phyloP scores from a whole-genome alignment of 1,140 invertebrate species.

The Venustaconcha ellipsiformis region DNA sequence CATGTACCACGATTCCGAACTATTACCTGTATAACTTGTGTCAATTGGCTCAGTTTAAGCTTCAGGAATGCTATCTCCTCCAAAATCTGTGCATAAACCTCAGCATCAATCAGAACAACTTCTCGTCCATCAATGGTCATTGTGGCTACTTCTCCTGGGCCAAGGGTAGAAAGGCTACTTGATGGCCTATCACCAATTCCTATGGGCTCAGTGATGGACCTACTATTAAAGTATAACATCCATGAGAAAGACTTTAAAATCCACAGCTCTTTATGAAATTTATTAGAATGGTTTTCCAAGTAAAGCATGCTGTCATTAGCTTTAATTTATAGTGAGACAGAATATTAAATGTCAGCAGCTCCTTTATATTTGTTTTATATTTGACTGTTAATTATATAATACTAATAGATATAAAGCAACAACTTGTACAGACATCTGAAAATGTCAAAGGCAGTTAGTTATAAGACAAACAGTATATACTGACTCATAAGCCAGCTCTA shows the following conservation, averaged over 20 bases:
- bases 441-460: too few relatives aligned
- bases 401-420: too few relatives aligned
- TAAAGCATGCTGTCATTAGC: background rate
- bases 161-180: too few relatives aligned
- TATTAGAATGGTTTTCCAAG: background rate
- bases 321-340: background rate
- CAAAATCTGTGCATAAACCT: constrained; percentile 35
- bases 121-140: constrained; percentile 33
- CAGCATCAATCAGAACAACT: constrained; percentile 35
- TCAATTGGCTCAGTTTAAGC: constrained; percentile 34
- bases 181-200: too few relatives aligned
- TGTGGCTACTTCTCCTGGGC: constrained; percentile 9
- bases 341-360: background rate
- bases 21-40: constrained; percentile 34
- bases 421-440: too few relatives aligned
- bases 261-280: background rate
- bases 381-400: too few relatives aligned
- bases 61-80: constrained; percentile 35
- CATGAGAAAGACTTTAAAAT: background rate
- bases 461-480: too few relatives aligned
- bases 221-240: background rate
- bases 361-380: too few relatives aligned
- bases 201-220: background rate
- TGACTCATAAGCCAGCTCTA: too few relatives aligned
- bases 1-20: too few relatives aligned